Conservation (phyloP, 2,888 invertebrate genomes). For the Choristoneura rosaceana region DNA sequence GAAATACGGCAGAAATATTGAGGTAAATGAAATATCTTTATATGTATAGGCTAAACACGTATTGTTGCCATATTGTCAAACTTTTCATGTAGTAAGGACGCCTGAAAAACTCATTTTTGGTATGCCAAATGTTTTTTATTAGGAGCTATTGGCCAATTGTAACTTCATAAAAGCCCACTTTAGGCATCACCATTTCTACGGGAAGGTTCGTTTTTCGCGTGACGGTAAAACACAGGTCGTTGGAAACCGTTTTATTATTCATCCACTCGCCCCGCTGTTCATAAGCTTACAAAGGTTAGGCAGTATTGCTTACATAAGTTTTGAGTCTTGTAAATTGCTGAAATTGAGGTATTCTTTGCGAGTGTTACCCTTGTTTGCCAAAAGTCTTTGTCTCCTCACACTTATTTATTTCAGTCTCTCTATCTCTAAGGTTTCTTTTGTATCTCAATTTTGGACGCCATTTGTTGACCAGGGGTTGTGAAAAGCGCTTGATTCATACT, state of each 20-base stretch:
- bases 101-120: background rate
- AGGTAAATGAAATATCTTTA: too few relatives aligned
- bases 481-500: background rate
- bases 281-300: slow-evolving; percentile 28
- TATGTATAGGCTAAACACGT: too few relatives aligned
- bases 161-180: background rate
- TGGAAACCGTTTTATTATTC: slow-evolving; percentile 28
- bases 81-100: background rate
- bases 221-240: slow-evolving; percentile 1
- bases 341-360: slow-evolving; percentile 22
- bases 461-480: background rate
- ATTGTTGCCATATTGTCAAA: too few relatives aligned
- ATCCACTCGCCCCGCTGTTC: slow-evolving; percentile 12
- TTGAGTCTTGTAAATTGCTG: slow-evolving; percentile 18
- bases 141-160: background rate
- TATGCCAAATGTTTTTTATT: background rate
- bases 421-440: too few relatives aligned
- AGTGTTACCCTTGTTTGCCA: slow-evolving; percentile 18
- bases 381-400: background rate
- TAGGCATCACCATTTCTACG: background rate
- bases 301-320: slow-evolving; percentile 18
- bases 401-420: background rate
- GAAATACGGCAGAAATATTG: too few relatives aligned
- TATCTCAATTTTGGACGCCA: background rate
- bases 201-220: slow-evolving; percentile 7